Conservation (phyloP, 2,797 vertebrate species). For the Fundulus diaphanus region DNA sequence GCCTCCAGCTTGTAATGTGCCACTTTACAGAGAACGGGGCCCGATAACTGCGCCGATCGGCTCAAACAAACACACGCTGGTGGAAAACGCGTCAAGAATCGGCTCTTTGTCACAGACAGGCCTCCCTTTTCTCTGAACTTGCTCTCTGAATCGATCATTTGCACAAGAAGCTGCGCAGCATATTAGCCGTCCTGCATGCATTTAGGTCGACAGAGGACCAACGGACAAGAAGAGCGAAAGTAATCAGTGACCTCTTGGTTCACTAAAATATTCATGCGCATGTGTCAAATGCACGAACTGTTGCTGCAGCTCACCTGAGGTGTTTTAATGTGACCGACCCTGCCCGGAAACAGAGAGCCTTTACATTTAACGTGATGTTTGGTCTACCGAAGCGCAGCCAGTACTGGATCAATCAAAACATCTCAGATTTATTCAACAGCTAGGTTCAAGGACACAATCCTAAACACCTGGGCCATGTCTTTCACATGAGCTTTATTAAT, state of each 20-base stretch:
- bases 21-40: slow-evolving; percentile 49
- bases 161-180: neutral
- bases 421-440: neutral
- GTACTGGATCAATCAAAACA: neutral
- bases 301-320: slow-evolving; percentile 55
- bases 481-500: neutral
- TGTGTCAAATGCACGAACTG: slow-evolving; percentile 64
- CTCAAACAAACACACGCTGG: slow-evolving; percentile 48
- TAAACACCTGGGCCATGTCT: neutral
- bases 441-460: neutral
- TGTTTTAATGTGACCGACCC: slow-evolving; percentile 29
- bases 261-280: slow-evolving; percentile 67
- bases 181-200: neutral
- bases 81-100: slow-evolving; percentile 10
- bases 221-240: slow-evolving; percentile 18
- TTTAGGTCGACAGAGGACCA: slow-evolving; percentile 3
- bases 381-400: neutral
- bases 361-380: neutral
- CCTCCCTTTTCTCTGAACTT: neutral
- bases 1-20: slow-evolving; percentile 46
- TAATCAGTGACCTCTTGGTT: slow-evolving; percentile 28
- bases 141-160: neutral
- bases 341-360: slow-evolving; percentile 40
- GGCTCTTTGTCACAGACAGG: neutral
- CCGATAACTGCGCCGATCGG: slow-evolving; percentile 58